Evolutionary conservation across 2,888 invertebrate genomes (phyloP), one percentile per base, ranked within the genome.

Genomic region (Ganaspis brasiliensis): DNA sequence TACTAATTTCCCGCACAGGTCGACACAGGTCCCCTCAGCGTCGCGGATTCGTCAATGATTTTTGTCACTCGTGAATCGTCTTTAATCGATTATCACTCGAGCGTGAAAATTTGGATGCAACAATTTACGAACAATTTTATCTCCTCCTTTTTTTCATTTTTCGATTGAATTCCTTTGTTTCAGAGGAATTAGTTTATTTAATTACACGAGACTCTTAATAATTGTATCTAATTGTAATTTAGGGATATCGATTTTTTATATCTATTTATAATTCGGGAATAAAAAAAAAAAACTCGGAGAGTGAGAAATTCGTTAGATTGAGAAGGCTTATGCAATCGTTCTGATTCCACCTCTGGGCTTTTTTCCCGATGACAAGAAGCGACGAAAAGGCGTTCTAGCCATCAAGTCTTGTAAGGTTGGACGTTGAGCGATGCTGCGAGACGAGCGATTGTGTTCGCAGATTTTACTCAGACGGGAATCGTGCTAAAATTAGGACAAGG

Each of bases 401-500:
- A 87, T 88, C 85, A 88, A 85, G 85, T 74, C 91, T 89, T 91
- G 91, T 91, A 90, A 77, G 82, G 80, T 82, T 79, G 86, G 91
- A 91, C 91, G 86, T 91, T 91, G 91, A 91, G 86, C 89, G 90
- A 91, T 91, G 90, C 85, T 84, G 82, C 85, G 87, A 87, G 90
- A 88, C 87, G 87, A 84, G 84, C 87, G 87, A 91, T 91, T 91
- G 90, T 90, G 89, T 90, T 89, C 87, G 84, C 86, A 85, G 85
- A 87, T 87, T 88, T 89, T 72, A 78, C 78, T 79, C 72, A 49
- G 78, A 73, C 76, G 75, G 70, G 79, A 81, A 78, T 81, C 71
- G 78, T 75, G 72, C 81, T 79, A 81, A 81, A 79, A 79, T 81
- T 81, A 81, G 76, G 74, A 75, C 77, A 78, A 75, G 74, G 75